Evolutionary conservation across 2,888 invertebrate genomes (phyloP), one percentile per base, ranked within the genome.

Genomic region (Bimastos eiseni): DNA sequence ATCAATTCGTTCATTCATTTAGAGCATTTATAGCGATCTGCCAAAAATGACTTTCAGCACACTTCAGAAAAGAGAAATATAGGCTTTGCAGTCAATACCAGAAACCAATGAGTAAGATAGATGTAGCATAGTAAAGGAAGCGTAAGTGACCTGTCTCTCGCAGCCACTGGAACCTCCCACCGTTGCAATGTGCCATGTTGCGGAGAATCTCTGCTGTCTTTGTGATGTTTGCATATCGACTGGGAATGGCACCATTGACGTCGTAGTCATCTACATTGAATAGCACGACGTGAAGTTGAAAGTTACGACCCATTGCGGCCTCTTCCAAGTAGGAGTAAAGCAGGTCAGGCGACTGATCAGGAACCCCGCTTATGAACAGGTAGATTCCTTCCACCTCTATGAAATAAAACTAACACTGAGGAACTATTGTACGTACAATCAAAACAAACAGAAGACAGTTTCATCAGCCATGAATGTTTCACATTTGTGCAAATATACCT

Each of bases 231-330:
- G 95, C 95, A 91, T 95, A 95, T 90, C 95, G 93, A 89, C 94
- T 94, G 41, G 95, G 95, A 33, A 95, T 95, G 88, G 95, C 94
- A 24, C 95, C 95, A 49, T 94, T 92, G 17, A 93, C 92, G 91
- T 94, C 94, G 91, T 95, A 95, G 92, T 95, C 95, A 91, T 95
- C 95, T 30, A 95, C 95, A 92, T 95, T 95, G 92, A 95, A 95
- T 88, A 95, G 94, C 19, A 95, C 93, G 24, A 94, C 93, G 92
- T 95, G 95, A 8, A 95, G 92, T 90, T 90, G 36, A 19, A 91
- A 83, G 83, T 44, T 93, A 34, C 93, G 92, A 0, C 94, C 95
- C 21, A 93, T 93, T 83, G 93, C 93, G 15, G 93, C 92, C 92
- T 95, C 94, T 92, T 95, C 94, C 34, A 95, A 93, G 92, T 93